Conservation (phyloP, 2,888 invertebrate species). For the Conomelus anceps region DNA sequence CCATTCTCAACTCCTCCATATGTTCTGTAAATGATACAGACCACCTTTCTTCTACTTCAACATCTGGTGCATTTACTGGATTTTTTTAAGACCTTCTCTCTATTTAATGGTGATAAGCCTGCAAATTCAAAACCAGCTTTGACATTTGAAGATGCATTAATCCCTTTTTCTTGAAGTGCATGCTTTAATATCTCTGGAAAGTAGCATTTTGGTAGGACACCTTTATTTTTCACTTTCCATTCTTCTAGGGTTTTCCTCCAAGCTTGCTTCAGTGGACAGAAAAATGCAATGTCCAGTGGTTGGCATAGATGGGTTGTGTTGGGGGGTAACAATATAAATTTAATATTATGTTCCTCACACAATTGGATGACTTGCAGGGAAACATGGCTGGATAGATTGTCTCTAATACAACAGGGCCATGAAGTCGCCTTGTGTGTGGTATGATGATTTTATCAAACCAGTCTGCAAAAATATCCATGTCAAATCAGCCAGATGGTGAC, state of each 20-base stretch:
- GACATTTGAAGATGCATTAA: slow-evolving; percentile 2
- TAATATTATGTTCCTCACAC: slow-evolving; percentile 26
- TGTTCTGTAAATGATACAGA: not conserved
- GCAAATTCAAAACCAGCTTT: slow-evolving; percentile 35
- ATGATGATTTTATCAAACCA: slow-evolving; percentile 24
- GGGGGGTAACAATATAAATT: slow-evolving; percentile 28
- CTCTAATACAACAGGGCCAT: slow-evolving; percentile 17
- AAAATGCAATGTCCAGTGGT: slow-evolving; percentile 30
- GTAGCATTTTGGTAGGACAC: not conserved
- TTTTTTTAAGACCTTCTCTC: slow-evolving; percentile 6
- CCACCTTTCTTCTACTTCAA: not conserved
- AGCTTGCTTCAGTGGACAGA: slow-evolving; percentile 28
- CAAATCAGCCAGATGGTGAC: slow-evolving; percentile 37
- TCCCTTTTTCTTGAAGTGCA: not conserved
- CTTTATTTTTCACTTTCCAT: slow-evolving; percentile 8
- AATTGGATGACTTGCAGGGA: slow-evolving; percentile 25
- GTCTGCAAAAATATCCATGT: slow-evolving; percentile 26
- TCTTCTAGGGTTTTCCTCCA: not conserved
- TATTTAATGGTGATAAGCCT: slow-evolving; percentile 35
- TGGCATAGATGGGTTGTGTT: slow-evolving; percentile 30
- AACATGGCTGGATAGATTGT: slow-evolving; percentile 28
- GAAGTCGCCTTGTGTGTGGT: slow-evolving; percentile 16
- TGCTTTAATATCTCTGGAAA: slow-evolving; percentile 20
- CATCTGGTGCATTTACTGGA: not conserved
- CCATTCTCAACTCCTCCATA: not conserved